phyloP scores from a whole-genome alignment of 2,888 invertebrate genomes.

The Podabrus alpinus region DNA sequence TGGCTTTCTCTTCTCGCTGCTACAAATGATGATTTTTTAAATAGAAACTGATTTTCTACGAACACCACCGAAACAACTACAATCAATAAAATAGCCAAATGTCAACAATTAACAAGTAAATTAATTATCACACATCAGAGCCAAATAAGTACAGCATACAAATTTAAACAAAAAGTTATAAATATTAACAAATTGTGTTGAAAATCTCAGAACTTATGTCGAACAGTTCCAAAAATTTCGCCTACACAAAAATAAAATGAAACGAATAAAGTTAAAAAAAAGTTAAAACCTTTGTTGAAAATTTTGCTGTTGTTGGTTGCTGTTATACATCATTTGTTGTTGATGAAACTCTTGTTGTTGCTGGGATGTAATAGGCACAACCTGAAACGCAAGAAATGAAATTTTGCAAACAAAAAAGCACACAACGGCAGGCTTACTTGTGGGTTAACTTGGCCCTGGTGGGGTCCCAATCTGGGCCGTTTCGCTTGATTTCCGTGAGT shows the following conservation, averaged over 20 bases:
- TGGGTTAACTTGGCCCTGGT: slow-evolving; percentile 52
- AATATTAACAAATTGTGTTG: not conserved
- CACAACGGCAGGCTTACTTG: slow-evolving; percentile 38
- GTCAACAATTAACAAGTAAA: not conserved
- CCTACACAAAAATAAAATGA: not conserved
- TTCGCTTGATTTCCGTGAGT: slow-evolving; percentile 65
- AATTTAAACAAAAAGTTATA: not conserved
- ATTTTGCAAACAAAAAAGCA: not conserved
- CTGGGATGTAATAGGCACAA: slow-evolving; percentile 46
- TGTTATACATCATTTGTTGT: slow-evolving; percentile 75
- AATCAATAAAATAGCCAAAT: not conserved
- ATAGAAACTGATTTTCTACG: not conserved
- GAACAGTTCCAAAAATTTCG: not conserved
- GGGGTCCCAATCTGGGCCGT: slow-evolving; percentile 65
- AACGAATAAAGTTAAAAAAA: not conserved
- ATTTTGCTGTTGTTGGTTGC: slow-evolving; percentile 67
- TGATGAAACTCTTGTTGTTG: slow-evolving; percentile 59
- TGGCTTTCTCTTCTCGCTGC: not conserved
- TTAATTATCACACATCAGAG: not conserved
- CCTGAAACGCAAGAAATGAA: slow-evolving; percentile 30
- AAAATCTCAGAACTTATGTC: not conserved
- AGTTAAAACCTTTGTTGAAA: slow-evolving; percentile 70
- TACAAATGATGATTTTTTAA: not conserved
- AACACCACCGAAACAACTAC: not conserved
- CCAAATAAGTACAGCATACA: not conserved